These are phyloP conservation scores for Melieria crassipennis DNA, from an alignment of 2,888 invertebrate genomes.

Conservation along the genomic window DNA sequence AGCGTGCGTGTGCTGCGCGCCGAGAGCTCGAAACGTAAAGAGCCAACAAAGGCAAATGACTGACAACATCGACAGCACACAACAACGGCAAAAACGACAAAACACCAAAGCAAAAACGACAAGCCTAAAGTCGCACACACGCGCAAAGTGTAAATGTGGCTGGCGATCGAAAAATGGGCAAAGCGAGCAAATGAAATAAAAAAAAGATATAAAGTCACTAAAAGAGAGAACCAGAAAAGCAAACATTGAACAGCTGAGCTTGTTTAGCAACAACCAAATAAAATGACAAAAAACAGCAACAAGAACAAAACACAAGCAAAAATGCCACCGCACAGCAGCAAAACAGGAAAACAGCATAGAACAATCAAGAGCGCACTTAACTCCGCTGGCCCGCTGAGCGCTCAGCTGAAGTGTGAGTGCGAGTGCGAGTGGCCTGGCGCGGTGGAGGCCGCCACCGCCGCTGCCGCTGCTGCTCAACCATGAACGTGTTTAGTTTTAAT, in stretches of 20 bases:
- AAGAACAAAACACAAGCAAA: constrained; percentile 2
- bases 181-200: no score
- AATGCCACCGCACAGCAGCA: no score
- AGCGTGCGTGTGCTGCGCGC: not conserved
- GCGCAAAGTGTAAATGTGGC: constrained; percentile 3
- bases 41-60: constrained; percentile 26
- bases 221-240: not conserved
- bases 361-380: no score
- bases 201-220: not conserved
- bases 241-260: constrained; percentile 55
- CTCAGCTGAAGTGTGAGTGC: no score
- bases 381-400: no score
- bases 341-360: no score
- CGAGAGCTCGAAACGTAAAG: not conserved
- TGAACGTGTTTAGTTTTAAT: no score
- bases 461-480: no score
- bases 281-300: not conserved
- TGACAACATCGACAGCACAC: constrained; percentile 5
- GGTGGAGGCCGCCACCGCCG: no score
- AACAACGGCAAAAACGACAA: not conserved
- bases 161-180: not conserved
- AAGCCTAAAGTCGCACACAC: constrained; percentile 1
- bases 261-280: constrained; percentile 51
- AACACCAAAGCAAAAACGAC: not conserved
- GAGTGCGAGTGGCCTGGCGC: no score